phyloP scores from a whole-genome alignment of 1,140 invertebrate species.

The Andricus grossulariae region DNA sequence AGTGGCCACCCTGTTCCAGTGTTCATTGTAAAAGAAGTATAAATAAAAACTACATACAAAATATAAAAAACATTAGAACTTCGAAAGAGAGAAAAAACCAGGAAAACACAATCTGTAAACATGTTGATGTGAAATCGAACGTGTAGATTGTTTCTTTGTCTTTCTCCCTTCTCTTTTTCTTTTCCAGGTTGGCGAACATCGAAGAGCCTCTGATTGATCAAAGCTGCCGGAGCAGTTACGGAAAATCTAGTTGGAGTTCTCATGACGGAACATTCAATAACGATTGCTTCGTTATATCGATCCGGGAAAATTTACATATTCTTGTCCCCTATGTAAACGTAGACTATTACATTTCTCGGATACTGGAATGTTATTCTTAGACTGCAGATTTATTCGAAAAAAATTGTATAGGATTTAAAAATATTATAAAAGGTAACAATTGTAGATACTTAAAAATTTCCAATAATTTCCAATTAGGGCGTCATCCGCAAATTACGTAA shows the following conservation, averaged over 20 bases:
- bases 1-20: too few relatives aligned
- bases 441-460: too few relatives aligned
- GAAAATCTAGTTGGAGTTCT: constrained; percentile 4
- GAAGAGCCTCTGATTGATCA: constrained; percentile 2
- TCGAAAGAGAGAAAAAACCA: background rate
- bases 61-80: background rate
- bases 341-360: background rate
- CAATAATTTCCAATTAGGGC: too few relatives aligned
- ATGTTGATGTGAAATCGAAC: background rate
- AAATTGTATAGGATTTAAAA: too few relatives aligned
- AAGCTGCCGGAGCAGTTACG: background rate
- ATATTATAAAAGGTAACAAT: too few relatives aligned
- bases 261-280: constrained; percentile 11
- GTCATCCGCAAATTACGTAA: too few relatives aligned
- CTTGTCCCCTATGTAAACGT: background rate
- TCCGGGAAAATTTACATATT: background rate
- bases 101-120: background rate
- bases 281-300: constrained; percentile 8
- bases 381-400: background rate
- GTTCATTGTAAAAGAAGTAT: too few relatives aligned
- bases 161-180: background rate
- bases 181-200: background rate
- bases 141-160: background rate
- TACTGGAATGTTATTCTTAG: background rate
- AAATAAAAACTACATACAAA: background rate